phyloP scores from a whole-genome alignment of 2,113 vertebrate genomes.

The Rhegmatorhina hoffmannsi region DNA sequence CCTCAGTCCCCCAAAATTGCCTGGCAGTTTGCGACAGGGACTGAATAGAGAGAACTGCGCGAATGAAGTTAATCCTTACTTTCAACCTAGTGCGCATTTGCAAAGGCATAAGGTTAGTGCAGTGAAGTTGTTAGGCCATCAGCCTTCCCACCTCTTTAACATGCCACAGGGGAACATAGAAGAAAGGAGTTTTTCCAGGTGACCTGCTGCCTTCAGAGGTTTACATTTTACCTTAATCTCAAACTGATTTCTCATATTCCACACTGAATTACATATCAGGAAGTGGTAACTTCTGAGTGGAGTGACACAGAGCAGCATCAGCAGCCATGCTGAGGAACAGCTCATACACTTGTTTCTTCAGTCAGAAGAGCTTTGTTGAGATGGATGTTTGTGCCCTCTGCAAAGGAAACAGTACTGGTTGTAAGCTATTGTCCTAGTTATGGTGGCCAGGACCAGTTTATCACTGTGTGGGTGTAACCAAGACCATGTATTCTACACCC shows the following conservation, averaged over 20 bases:
- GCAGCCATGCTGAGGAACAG: neutral
- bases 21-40: neutral
- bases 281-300: neutral
- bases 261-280: neutral
- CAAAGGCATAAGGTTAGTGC: neutral
- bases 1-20: neutral
- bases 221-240: neutral
- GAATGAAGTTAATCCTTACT: neutral
- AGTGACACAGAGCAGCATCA: neutral
- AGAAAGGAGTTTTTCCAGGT: neutral
- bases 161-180: rapidly evolving
- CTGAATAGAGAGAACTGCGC: neutral
- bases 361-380: neutral
- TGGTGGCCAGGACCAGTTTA: no score
- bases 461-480: no score
- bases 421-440: neutral
- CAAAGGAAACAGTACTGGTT: neutral
- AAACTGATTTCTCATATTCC: neutral
- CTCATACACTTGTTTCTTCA: neutral
- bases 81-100: neutral
- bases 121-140: neutral
- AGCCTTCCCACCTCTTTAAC: neutral
- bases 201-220: neutral
- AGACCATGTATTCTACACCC: no score
- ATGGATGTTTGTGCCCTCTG: neutral